Percentiles rank a stretch among this genome's conserved stretches.
Evolutionary conservation across 2,113 vertebrate genomes (phyloP).

Genomic region (Lepus timidus): DNA sequence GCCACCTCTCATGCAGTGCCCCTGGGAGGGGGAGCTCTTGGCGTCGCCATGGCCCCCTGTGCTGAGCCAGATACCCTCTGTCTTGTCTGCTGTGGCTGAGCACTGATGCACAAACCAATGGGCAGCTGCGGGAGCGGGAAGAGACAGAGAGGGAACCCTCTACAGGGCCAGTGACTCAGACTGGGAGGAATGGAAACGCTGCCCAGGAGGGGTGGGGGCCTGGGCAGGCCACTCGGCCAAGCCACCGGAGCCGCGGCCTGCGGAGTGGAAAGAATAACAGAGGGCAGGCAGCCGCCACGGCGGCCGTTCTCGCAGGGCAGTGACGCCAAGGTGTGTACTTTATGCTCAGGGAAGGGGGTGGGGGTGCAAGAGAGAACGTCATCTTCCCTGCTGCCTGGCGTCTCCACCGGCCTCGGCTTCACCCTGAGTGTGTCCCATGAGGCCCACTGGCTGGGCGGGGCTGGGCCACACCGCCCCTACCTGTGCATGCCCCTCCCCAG

Average conservation of each 20-base stretch:
- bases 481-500: background rate
- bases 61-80: background rate
- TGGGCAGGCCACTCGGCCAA: constrained; percentile 68
- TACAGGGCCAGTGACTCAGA: constrained; percentile 69
- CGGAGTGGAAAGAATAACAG: constrained; percentile 76
- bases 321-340: constrained; percentile 74
- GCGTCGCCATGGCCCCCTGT: background rate
- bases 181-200: constrained; percentile 68
- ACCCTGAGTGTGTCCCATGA: background rate
- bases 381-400: constrained; percentile 44
- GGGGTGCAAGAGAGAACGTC: constrained; percentile 29
- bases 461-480: background rate
- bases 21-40: background rate
- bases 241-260: constrained; percentile 50
- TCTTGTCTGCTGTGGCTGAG: background rate
- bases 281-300: constrained; percentile 21
- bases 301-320: constrained; percentile 15
- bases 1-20: background rate
- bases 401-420: background rate
- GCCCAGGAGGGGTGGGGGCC: constrained; percentile 71
- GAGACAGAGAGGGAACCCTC: constrained; percentile 41
- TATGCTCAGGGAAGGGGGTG: background rate
- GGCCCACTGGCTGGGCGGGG: background rate
- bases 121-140: background rate
- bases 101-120: background rate